A percentile compares a stretch with the other conserved stretches of the same genome.
Conservation (phyloP, 2,888 invertebrate genomes). For the Erannis defoliaria region DNA sequence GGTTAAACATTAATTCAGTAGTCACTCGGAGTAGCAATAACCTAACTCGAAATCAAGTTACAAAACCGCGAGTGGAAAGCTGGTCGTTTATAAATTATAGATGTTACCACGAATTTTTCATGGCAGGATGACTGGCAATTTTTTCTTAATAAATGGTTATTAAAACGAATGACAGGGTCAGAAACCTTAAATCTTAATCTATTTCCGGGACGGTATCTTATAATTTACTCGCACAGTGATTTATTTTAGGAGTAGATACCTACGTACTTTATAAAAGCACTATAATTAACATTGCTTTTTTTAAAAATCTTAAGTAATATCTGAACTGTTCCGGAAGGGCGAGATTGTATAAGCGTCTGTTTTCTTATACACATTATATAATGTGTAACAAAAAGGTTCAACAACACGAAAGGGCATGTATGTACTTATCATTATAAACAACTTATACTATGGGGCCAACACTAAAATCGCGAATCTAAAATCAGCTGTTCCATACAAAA, state of each 20-base stretch:
- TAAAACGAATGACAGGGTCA: conserved; percentile 21
- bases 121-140: conserved; percentile 19
- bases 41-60: not conserved
- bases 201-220: conserved; percentile 21
- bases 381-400: too few species aligned
- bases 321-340: not conserved
- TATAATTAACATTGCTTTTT: not conserved
- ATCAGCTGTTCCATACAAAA: too few species aligned
- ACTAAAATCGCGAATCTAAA: too few species aligned
- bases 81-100: conserved; percentile 19
- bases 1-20: too few species aligned
- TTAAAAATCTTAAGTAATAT: not conserved
- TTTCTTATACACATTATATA: not conserved
- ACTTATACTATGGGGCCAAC: too few species aligned
- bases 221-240: conserved; percentile 16
- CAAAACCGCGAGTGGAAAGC: conserved; percentile 9
- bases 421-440: too few species aligned
- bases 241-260: conserved; percentile 1
- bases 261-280: not conserved
- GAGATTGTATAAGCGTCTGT: not conserved
- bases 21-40: too few species aligned
- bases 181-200: conserved; percentile 29
- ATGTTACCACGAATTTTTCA: conserved; percentile 18
- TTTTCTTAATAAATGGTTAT: conserved; percentile 29
- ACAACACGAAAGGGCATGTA: too few species aligned